A percentile compares a stretch with the other conserved stretches of the same genome.
These are phyloP conservation scores for Melanargia galathea DNA, from an alignment of 2,888 invertebrate genomes.

Conservation along the genomic window DNA sequence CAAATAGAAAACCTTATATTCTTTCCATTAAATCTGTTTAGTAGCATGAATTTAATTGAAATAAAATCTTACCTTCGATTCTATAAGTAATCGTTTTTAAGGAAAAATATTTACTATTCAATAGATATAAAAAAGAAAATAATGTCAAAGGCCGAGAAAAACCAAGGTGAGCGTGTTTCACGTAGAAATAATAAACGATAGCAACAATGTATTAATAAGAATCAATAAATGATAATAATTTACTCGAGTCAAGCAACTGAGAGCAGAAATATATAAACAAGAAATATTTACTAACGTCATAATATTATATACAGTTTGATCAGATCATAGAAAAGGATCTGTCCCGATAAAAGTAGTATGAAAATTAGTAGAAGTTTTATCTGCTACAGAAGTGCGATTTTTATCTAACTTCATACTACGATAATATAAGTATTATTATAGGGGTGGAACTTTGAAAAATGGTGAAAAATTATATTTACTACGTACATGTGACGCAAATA, in stretches of 20 bases:
- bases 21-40: background rate
- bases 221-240: background rate
- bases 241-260: background rate
- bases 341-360: too few species aligned
- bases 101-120: constrained; percentile 7
- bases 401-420: too few species aligned
- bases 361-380: background rate
- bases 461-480: too few species aligned
- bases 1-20: background rate
- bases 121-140: constrained; percentile 29
- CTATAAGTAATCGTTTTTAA: background rate
- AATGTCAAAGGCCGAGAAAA: constrained; percentile 33
- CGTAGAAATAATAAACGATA: constrained; percentile 19
- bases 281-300: too few species aligned
- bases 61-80: constrained; percentile 14
- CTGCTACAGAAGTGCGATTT: background rate
- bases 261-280: too few species aligned
- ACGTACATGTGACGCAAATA: too few species aligned
- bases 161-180: constrained; percentile 35
- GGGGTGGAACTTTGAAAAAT: too few species aligned
- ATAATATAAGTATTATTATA: too few species aligned
- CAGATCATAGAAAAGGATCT: too few species aligned
- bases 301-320: too few species aligned
- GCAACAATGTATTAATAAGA: constrained; percentile 1
- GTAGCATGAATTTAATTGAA: background rate